phyloP scores from a whole-genome alignment of 2,113 vertebrate species.

The Poicephalus gulielmi region DNA sequence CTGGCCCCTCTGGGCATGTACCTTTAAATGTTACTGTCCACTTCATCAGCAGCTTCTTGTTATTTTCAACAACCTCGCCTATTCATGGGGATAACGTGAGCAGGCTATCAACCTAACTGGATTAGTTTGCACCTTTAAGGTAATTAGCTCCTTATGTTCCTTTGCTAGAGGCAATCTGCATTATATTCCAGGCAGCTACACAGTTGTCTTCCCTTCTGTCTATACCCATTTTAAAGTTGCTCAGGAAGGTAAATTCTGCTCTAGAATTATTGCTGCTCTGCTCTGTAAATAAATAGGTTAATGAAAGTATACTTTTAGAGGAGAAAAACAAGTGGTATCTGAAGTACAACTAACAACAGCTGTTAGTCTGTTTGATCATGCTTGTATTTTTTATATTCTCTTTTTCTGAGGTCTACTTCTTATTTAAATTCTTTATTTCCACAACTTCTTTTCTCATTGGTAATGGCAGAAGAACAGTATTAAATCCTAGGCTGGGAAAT shows the following conservation, averaged over 20 bases:
- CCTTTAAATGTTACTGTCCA: neutral
- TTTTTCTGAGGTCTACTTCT: neutral
- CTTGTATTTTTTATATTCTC: neutral
- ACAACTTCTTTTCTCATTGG: neutral
- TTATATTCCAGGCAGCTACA: neutral
- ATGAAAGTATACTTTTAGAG: neutral
- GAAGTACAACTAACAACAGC: neutral
- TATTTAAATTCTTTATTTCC: neutral
- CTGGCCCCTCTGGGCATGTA: neutral
- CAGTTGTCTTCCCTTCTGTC: slow-evolving; percentile 55
- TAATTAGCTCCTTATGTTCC: slow-evolving; percentile 62
- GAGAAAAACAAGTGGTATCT: neutral
- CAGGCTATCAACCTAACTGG: neutral
- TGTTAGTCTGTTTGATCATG: neutral
- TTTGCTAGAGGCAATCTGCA: slow-evolving; percentile 36
- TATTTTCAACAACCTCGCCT: neutral
- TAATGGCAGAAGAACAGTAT: neutral
- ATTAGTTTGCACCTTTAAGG: slow-evolving; percentile 55
- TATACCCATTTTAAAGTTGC: neutral
- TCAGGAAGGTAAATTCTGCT: neutral
- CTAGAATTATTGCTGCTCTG: neutral
- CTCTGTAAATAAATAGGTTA: neutral
- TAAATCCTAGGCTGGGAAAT: neutral
- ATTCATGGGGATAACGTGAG: slow-evolving; percentile 8
- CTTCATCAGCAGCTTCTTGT: neutral